These are phyloP conservation scores for Argynnis bischoffii DNA, from an alignment of 2,888 invertebrate genomes.

Conservation along the genomic window DNA sequence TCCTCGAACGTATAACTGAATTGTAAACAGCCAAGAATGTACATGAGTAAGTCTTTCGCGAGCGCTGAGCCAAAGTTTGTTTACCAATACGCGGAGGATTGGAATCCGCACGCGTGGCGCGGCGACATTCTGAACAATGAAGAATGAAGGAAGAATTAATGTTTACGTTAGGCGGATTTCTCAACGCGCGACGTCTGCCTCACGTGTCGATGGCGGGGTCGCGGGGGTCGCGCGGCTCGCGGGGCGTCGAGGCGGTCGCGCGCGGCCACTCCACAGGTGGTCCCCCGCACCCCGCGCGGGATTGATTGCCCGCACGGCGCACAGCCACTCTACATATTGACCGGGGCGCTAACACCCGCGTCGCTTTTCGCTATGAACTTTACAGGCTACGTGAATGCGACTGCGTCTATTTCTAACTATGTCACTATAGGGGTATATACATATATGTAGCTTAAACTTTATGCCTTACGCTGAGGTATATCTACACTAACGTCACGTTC, in stretches of 20 bases:
- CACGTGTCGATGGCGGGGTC: conserved; percentile 72
- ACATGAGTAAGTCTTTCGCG: conserved; percentile 23
- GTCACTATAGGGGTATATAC: conserved; percentile 19
- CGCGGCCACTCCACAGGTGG: conserved; percentile 68
- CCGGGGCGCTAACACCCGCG: conserved; percentile 76
- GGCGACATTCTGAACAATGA: conserved; percentile 77
- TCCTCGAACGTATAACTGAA: neutral
- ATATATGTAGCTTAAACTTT: conserved; percentile 5
- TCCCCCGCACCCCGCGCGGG: conserved; percentile 60
- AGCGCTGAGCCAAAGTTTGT: conserved; percentile 60
- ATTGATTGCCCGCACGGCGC: conserved; percentile 78
- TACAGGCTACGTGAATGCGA: conserved; percentile 59
- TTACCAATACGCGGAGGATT: conserved; percentile 75
- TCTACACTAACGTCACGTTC: conserved; percentile 12
- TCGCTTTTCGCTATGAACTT: conserved; percentile 68
- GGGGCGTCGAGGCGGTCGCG: conserved; percentile 47
- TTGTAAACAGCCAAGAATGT: neutral
- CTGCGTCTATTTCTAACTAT: conserved; percentile 34
- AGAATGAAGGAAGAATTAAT: conserved; percentile 81
- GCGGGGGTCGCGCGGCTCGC: conserved; percentile 39
- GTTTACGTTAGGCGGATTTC: conserved; percentile 82
- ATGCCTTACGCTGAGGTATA: neutral
- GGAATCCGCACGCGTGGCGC: conserved; percentile 74
- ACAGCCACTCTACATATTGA: conserved; percentile 81
- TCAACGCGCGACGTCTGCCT: conserved; percentile 77